Evolutionary conservation across 1,140 invertebrate species (phyloP).

Genomic region (Listronotus bonariensis): DNA sequence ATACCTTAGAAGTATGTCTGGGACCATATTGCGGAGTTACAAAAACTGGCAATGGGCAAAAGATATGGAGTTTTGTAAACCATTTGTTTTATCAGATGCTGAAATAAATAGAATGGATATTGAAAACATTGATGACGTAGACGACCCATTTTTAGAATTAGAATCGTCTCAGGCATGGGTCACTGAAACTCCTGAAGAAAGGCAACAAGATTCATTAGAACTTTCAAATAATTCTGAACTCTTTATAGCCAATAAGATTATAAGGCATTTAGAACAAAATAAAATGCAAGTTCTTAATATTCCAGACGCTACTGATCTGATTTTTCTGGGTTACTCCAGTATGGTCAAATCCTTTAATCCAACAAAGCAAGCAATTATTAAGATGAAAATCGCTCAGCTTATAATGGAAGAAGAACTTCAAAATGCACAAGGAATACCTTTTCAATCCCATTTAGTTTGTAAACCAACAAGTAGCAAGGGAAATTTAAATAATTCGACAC

Average conservation of each 20-base stretch:
- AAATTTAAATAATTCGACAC: too few relatives aligned
- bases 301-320: conserved; percentile 4
- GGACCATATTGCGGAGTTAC: neutral
- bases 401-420: conserved; percentile 12
- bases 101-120: neutral
- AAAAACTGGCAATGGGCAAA: conserved; percentile 7
- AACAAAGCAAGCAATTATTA: conserved; percentile 5
- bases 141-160: too few relatives aligned
- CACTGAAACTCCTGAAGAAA: too few relatives aligned
- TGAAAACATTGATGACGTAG: neutral
- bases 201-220: too few relatives aligned
- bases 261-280: neutral
- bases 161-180: too few relatives aligned
- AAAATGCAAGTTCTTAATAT: neutral
- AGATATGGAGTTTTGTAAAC: conserved; percentile 1
- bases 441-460: too few relatives aligned
- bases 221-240: too few relatives aligned
- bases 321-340: conserved; percentile 4
- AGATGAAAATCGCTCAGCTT: conserved; percentile 7
- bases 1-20: neutral
- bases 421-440: neutral
- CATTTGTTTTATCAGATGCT: neutral
- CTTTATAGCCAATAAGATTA: too few relatives aligned
- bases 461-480: too few relatives aligned
- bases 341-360: neutral